Base-by-base conservation (phyloP, 2,797 vertebrate species). In the Sebastolobus altivelis region DNA sequence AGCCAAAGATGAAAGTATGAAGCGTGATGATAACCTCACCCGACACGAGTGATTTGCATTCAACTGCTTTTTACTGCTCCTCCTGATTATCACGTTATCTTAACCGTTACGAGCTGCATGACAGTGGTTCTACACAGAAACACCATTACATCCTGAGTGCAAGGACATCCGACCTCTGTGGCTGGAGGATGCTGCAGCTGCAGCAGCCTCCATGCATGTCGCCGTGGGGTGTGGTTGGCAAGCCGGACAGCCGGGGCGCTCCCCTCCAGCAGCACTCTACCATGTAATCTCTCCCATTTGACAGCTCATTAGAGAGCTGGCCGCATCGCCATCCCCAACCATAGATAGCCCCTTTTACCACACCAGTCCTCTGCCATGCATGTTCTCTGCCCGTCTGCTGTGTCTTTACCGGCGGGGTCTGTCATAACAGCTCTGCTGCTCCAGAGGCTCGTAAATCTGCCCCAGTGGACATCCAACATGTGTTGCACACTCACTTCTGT, bases 181-280 rank as follows among this genome's bases (percentile, higher is more conserved):
- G 60, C 81, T 79, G 84, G 75, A 90, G 73, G 92, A 88, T 89
- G 92, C 75, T 90, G 91, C 80, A 78, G 88, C 87, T 52, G 87
- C 80, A 78, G 88, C 49, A 52, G 46, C 52, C 72, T 79, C 68
- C 65, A 4, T 65, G 75, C 87, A 66, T 85, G 59, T 90, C 74
- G 79, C 90, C 79, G 79, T 88, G 92, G 94, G 94, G 94, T 94
- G 94, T 94, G 94, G 94, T 94, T 94, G 88, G 86, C 72, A 55
- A 72, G 56, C 82, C 68, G 89, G 86, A 70, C 89, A 70, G 77
- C 8, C 76, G 63, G 81, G 38, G 61, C 67, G 49, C 73, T 79
- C 58, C 9, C 71, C 70, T 75, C 71, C 56, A 43, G 69, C 77
- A 52, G 72, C 77, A 18, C 78, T 37, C 72, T 25, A 40, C 77